Conservation (phyloP, 2,888 invertebrate species). For the Stenodera caucasica region DNA sequence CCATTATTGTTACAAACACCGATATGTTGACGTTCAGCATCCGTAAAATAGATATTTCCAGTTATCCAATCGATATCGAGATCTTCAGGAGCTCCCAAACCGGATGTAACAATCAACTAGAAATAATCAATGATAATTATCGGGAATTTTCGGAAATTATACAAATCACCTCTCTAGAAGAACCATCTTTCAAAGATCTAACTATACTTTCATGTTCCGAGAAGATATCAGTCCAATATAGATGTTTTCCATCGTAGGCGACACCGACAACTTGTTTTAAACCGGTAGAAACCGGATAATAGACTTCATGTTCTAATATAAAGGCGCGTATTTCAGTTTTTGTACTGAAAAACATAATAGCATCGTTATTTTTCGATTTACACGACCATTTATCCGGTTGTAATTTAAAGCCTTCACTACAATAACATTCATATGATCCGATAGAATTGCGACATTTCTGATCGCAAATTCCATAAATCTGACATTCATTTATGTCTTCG, state of each 20-base stretch:
- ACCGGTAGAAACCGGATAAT: slow-evolving; percentile 58
- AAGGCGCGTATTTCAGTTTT: slow-evolving; percentile 67
- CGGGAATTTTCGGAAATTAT: not conserved
- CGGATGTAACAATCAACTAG: slow-evolving; percentile 63
- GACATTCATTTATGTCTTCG: slow-evolving; percentile 68
- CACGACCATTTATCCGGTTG: slow-evolving; percentile 61
- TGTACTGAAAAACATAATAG: slow-evolving; percentile 69
- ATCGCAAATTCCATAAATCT: slow-evolving; percentile 64
- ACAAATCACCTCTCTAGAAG: slow-evolving; percentile 60
- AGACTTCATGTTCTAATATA: slow-evolving; percentile 60
- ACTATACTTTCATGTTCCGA: slow-evolving; percentile 72
- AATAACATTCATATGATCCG: slow-evolving; percentile 66
- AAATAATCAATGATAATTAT: slow-evolving; percentile 10
- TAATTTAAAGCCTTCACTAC: slow-evolving; percentile 62
- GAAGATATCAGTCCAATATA: slow-evolving; percentile 80
- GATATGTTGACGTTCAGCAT: slow-evolving; percentile 69
- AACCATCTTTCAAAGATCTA: slow-evolving; percentile 65
- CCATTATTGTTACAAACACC: slow-evolving; percentile 75
- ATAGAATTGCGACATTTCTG: slow-evolving; percentile 66
- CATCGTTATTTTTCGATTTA: slow-evolving; percentile 62
- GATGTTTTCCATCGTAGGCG: slow-evolving; percentile 66
- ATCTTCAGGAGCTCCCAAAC: slow-evolving; percentile 73
- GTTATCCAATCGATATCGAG: slow-evolving; percentile 78
- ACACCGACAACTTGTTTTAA: slow-evolving; percentile 68
- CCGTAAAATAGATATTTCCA: slow-evolving; percentile 81